Evolutionary conservation across 2,797 vertebrate genomes (phyloP), one percentile per base, ranked within the genome.

Genomic region (Pseudomugil gertrudae): DNA sequence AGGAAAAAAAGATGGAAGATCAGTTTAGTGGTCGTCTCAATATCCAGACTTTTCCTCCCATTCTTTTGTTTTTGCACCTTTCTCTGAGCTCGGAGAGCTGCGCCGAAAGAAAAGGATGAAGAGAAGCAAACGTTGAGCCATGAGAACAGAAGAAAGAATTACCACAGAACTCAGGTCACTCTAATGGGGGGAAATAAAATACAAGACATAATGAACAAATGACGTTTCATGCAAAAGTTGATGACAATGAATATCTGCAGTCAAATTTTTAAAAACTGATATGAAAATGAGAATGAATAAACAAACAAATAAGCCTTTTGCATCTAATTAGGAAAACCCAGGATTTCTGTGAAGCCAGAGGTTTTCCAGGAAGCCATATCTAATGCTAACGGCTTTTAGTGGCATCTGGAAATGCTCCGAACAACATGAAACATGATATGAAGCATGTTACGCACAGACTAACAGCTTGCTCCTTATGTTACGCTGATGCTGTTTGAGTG

Each of bases 131-230:
- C 77, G 92, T 90, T 95, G 91, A 93, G 94, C 92, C 94, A 97
- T 94, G 94, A 96, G 81, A 94, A 94, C 88, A 84, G 95, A 96
- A 95, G 95, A 94, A 92, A 95, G 91, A 96, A 96, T 99, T 99
- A 99, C 97, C 97, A 99, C 97, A 94, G 97, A 98, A 99, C 96
- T 99, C 95, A 99, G 97, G 96, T 99, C 98, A 95, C 97, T 99
- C 98, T 99, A 99, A 99, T 98, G 96, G 96, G 95, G 95, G 92
- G 95, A 96, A 98, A 98, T 94, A 95, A 98, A 96, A 95, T 94
- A 97, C 94, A 96, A 95, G 93, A 95, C 95, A 94, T 58, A 95
- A 96, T 93, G 95, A 95, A 96, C 95, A 93, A 95, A 95, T 92
- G 90, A 72, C 90, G 95, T 97, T 97, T 97, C 95, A 96, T 96